A percentile compares a stretch with the other conserved stretches of the same genome.
These are phyloP conservation scores for Theonella swinhoei DNA, from an alignment of 37 sponge, comb jelly and placozoan genomes.

Conservation along the genomic window DNA sequence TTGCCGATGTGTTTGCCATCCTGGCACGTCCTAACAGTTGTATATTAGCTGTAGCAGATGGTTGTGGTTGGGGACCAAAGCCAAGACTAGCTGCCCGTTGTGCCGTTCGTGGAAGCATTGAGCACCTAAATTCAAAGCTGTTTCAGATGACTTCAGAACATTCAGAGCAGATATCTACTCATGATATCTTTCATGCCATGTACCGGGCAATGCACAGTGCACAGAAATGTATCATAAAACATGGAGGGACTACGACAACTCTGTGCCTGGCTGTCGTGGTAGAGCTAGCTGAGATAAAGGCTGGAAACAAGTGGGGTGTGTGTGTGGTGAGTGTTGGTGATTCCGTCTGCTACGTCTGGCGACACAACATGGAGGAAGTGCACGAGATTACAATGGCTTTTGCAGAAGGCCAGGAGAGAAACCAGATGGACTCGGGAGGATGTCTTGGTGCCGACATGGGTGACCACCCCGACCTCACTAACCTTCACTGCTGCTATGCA, in stretches of 20 bases:
- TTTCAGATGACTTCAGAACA: conserved; percentile 8
- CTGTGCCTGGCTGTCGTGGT: conserved; percentile 74
- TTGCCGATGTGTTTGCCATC: conserved; percentile 81
- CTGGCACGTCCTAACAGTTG: conserved; percentile 62
- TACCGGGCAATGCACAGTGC: conserved; percentile 73
- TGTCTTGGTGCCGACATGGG: conserved; percentile 74
- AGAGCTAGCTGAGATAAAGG: conserved; percentile 44
- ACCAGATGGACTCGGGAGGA: conserved; percentile 72
- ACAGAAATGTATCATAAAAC: conserved; percentile 68
- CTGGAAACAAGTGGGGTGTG: conserved; percentile 52
- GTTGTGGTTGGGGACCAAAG: conserved; percentile 80
- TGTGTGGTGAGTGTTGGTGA: conserved; percentile 83
- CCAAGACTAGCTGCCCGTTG: conserved; percentile 82
- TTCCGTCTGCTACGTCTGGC: conserved; percentile 72
- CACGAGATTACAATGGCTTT: conserved; percentile 72
- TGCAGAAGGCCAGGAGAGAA: conserved; percentile 54
- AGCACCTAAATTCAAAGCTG: conserved; percentile 66
- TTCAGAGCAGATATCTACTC: conserved; percentile 22
- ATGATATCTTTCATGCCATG: conserved; percentile 62
- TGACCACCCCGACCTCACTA: conserved; percentile 73
- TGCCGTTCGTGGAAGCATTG: conserved; percentile 70
- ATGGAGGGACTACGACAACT: conserved; percentile 77
- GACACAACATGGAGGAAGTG: conserved; percentile 28
- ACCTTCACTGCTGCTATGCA: conserved; percentile 67
- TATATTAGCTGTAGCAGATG: conserved; percentile 78